phyloP scores from a whole-genome alignment of 2,113 vertebrate genomes.

The Gorsachius goisagi region DNA sequence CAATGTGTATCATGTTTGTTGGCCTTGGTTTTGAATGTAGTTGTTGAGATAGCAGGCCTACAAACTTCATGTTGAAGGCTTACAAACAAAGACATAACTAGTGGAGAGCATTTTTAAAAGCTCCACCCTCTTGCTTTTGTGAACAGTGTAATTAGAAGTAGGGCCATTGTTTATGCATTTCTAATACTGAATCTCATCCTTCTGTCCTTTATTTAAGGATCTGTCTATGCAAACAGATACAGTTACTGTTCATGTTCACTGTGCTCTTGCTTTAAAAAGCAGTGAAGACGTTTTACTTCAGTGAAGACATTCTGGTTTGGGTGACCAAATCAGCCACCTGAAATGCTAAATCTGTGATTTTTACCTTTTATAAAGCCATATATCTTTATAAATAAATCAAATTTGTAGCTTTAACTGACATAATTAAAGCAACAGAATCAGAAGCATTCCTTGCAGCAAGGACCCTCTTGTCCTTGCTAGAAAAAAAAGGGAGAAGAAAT shows the following conservation, averaged over 20 bases:
- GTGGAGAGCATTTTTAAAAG: not conserved
- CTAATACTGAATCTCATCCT: not conserved
- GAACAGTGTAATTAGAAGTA: not conserved
- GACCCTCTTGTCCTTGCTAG: not conserved
- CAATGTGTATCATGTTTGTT: rapidly evolving
- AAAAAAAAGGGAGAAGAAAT: not conserved
- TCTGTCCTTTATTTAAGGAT: not conserved
- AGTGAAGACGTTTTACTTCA: not conserved
- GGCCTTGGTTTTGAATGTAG: not conserved
- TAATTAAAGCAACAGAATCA: not conserved
- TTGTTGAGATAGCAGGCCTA: not conserved
- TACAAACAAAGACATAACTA: not conserved
- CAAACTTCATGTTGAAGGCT: not conserved
- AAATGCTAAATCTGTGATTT: not conserved
- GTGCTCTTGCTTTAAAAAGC: not conserved
- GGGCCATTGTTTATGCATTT: not conserved
- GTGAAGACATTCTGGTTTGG: not conserved
- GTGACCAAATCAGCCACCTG: not conserved
- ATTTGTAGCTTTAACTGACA: not conserved
- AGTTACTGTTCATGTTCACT: not conserved
- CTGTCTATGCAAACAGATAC: not conserved
- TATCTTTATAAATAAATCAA: not conserved
- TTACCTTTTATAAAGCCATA: not conserved
- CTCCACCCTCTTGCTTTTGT: not conserved
- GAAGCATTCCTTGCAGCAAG: not conserved